phyloP scores from a whole-genome alignment of 2,888 invertebrate species.

The Pseudococcus jackbeardsleyi region DNA sequence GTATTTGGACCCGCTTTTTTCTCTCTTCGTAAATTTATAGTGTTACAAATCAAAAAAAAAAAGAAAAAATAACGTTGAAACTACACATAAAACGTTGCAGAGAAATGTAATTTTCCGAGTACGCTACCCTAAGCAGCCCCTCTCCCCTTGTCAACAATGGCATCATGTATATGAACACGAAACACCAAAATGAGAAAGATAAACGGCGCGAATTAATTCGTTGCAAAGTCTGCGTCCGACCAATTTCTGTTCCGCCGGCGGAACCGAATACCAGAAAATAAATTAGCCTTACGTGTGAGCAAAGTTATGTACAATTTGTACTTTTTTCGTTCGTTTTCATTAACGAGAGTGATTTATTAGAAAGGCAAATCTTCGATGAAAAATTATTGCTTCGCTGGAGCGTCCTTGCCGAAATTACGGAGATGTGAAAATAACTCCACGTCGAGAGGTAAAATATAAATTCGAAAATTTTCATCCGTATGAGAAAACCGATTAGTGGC shows the following conservation, averaged over 20 bases:
- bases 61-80: background rate
- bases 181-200: conserved; percentile 1
- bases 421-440: background rate
- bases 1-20: background rate
- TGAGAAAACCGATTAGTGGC: background rate
- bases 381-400: background rate
- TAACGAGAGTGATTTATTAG: background rate
- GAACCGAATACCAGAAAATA: conserved; percentile 1
- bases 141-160: too few species aligned
- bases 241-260: background rate
- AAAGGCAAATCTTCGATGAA: background rate
- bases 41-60: conserved; percentile 6
- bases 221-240: background rate
- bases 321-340: background rate
- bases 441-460: background rate
- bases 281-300: background rate
- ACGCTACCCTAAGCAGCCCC: too few species aligned
- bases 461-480: background rate
- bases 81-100: background rate
- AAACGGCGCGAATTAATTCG: conserved; percentile 32
- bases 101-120: conserved; percentile 19
- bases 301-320: background rate
- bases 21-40: background rate
- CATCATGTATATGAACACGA: background rate
- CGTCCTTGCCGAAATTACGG: background rate